Evolutionary conservation across 2,113 vertebrate species (phyloP), one percentile per base, ranked within the genome.

Genomic region (Elgaria multicarinata): DNA sequence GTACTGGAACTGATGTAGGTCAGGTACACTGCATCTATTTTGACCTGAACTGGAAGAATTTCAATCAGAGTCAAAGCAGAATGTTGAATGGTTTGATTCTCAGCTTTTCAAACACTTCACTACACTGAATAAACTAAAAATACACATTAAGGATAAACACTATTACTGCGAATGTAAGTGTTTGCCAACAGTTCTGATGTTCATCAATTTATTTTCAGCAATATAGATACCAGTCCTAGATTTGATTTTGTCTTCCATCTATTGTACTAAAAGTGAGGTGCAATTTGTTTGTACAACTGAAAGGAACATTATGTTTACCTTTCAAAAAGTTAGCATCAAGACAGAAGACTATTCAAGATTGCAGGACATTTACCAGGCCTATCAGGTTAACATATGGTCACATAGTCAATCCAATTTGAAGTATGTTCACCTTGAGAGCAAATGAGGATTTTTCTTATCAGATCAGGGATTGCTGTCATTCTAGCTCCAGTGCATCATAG

Each of bases 331-430:
- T 26, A 50, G 14, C 62, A 24, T 67, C 46, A 13, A 87, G 55
- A 20, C 9, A 16, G n/a, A 66, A 31, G 39, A 93, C 62, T 84
- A 82, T 81, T 78, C 91, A 62, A 93, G 91, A 36, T 42, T 84
- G 92, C 87, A 93, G 92, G 78, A 93, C 86, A 93, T 74, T 92
- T 82, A 89, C 18, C 83, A 79, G 42, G 62, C 87, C 39, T 91
- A 84, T 91, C 86, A 92, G 83, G 87, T 89, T 91, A 81, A 90
- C 89, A 92, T 93, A 90, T 94, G 93, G 90, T 50, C 88, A 12
- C 64, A 84, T 55, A 85, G 84, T 10, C 90, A 87, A 92, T 86
- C 31, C 86, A 90, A 87, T 87, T 93, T 94, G 91, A 62, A 79
- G 89, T 46, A 89, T 72, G 85, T 80, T 91, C 87, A 91, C 83